phyloP scores from a whole-genome alignment of 1,140 invertebrate species.

The Oncopeltus fasciatus region DNA sequence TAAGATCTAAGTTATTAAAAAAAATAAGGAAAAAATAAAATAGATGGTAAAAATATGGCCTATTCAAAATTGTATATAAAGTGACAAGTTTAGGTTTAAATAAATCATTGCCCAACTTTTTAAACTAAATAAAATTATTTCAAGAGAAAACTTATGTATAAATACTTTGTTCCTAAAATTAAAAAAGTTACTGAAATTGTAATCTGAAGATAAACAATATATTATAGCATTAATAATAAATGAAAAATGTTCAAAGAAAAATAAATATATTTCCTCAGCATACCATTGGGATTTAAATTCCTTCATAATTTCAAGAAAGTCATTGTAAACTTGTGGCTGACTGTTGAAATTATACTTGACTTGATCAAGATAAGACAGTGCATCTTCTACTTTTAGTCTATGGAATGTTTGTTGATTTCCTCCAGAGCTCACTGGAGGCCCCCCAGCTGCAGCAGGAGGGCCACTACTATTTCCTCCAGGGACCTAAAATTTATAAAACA shows the following conservation, averaged over 20 bases:
- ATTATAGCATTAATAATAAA: neutral
- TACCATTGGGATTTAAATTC: constrained; percentile 95
- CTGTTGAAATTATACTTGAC: constrained; percentile 96
- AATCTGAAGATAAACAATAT: neutral
- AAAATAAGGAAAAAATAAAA: too few relatives aligned
- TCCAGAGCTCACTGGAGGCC: constrained; percentile 20
- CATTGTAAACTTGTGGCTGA: constrained; percentile 97
- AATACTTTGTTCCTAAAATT: neutral
- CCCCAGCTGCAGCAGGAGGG: constrained; percentile 23
- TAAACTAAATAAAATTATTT: too few relatives aligned
- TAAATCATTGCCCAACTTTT: too few relatives aligned
- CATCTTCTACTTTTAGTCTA: constrained; percentile 89
- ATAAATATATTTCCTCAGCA: constrained; percentile 20
- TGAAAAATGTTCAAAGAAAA: too few relatives aligned
- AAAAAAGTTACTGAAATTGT: neutral
- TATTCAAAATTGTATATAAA: too few relatives aligned
- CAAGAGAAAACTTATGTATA: too few relatives aligned
- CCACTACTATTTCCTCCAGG: neutral
- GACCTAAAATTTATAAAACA: neutral
- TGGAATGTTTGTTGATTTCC: constrained; percentile 42
- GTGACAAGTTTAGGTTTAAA: too few relatives aligned
- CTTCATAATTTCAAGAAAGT: constrained; percentile 99
- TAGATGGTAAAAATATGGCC: too few relatives aligned
- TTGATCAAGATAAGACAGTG: constrained; percentile 93
- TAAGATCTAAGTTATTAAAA: too few relatives aligned